Conservation (phyloP, 30 jellyfish, hydroid and myxozoan species). For the Aurelia coerulea region DNA sequence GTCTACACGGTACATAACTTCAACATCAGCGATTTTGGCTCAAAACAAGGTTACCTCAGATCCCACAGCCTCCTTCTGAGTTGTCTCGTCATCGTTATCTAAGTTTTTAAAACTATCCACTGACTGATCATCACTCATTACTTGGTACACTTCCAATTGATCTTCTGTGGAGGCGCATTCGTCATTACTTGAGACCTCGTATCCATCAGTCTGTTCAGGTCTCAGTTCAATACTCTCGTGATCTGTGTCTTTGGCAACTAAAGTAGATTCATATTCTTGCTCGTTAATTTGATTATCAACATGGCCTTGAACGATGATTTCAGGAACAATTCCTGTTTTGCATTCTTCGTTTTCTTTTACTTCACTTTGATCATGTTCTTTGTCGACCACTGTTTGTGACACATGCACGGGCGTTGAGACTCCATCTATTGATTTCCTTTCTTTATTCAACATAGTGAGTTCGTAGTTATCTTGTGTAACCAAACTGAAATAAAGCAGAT, state of each 20-base stretch:
- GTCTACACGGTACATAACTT: too few relatives aligned
- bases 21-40: too few relatives aligned
- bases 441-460: too few relatives aligned
- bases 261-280: not conserved
- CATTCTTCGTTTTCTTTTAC: not conserved
- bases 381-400: too few relatives aligned
- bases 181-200: conserved; percentile 7
- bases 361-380: too few relatives aligned
- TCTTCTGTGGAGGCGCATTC: conserved; percentile 28
- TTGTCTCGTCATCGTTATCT: conserved; percentile 12
- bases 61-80: not conserved
- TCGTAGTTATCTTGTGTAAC: too few relatives aligned
- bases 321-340: conserved; percentile 4
- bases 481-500: too few relatives aligned
- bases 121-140: conserved; percentile 20
- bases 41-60: not conserved
- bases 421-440: too few relatives aligned
- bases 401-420: too few relatives aligned
- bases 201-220: not conserved
- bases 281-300: not conserved
- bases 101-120: conserved; percentile 22
- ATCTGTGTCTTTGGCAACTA: not conserved
- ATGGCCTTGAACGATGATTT: not conserved
- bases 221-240: not conserved
- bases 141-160: conserved; percentile 4